These are phyloP conservation scores for Pantherophis vulpinus DNA, from an alignment of 2,797 vertebrate species.

Conservation along the genomic window DNA sequence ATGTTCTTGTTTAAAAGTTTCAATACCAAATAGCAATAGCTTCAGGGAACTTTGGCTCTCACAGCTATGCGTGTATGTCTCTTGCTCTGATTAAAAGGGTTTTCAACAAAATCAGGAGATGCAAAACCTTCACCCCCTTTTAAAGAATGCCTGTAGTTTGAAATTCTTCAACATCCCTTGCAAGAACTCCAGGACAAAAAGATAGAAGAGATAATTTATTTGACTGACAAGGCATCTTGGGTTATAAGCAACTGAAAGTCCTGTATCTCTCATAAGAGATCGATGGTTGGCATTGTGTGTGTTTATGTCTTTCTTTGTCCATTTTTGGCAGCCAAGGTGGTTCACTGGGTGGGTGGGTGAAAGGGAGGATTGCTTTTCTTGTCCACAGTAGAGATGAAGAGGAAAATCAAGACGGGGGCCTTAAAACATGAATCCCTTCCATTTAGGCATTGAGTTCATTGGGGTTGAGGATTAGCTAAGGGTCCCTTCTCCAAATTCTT, in stretches of 20 bases:
- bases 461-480: neutral
- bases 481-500: neutral
- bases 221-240: neutral
- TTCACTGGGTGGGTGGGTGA: neutral
- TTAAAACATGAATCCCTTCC: neutral
- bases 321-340: neutral
- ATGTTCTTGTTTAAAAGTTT: neutral
- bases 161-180: neutral
- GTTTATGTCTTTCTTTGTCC: neutral
- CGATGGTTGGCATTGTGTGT: neutral
- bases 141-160: neutral
- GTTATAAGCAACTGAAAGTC: neutral
- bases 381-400: neutral
- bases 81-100: neutral
- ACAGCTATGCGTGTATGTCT: fast-evolving
- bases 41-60: neutral
- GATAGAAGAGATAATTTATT: neutral
- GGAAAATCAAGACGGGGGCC: neutral
- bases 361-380: neutral
- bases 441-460: neutral
- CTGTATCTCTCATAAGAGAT: neutral
- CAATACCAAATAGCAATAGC: neutral
- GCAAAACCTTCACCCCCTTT: neutral
- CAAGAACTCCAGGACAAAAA: neutral
- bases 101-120: neutral